A percentile compares a stretch with the other conserved stretches of the same genome.
These are phyloP conservation scores for Acrossocheilus wenchowensis DNA, from an alignment of 2,797 vertebrate genomes.

Conservation along the genomic window DNA sequence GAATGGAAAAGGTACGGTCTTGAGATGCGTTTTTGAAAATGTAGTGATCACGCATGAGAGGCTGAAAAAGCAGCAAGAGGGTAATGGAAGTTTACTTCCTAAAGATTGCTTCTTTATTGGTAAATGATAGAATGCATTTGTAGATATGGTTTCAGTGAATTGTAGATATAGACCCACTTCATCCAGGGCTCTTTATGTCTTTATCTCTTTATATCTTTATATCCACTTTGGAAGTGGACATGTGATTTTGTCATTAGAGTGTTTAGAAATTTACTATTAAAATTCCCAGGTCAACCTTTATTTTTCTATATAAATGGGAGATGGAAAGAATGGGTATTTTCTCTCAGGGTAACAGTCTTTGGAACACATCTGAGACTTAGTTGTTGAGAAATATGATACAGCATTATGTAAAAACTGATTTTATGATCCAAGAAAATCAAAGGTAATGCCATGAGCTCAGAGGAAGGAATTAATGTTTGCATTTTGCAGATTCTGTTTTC, in stretches of 20 bases:
- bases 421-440: not conserved
- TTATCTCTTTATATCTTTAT: too few relatives aligned
- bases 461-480: conserved; percentile 2
- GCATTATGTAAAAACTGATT: conserved; percentile 8
- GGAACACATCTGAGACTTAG: not conserved
- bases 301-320: not conserved
- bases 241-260: not conserved
- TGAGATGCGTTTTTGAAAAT: too few relatives aligned
- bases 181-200: too few relatives aligned
- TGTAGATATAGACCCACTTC: too few relatives aligned
- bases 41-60: too few relatives aligned
- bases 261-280: not conserved
- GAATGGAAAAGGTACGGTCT: not conserved
- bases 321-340: not conserved
- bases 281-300: not conserved
- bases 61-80: too few relatives aligned
- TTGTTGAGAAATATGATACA: conserved; percentile 10
- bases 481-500: conserved; percentile 10
- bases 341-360: not conserved
- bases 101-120: too few relatives aligned
- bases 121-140: too few relatives aligned
- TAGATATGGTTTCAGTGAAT: too few relatives aligned
- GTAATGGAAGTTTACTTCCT: too few relatives aligned
- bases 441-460: conserved; percentile 3
- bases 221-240: not conserved